Conservation (phyloP, 1,140 invertebrate species). For the Drosophila erecta region DNA sequence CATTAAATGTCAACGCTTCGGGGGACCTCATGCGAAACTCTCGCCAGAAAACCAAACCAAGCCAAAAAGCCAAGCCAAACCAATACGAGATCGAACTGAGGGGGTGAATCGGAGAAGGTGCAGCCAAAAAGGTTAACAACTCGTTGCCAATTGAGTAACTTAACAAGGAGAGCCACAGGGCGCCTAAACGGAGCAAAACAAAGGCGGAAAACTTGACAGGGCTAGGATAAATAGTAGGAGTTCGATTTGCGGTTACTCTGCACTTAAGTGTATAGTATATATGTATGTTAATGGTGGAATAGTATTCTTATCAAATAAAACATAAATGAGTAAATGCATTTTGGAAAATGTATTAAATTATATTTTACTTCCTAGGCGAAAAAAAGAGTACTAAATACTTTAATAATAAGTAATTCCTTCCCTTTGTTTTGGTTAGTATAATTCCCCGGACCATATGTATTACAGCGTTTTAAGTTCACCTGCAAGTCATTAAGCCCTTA, state of each 20-base stretch:
- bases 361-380: no score
- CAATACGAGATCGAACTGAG: conserved; percentile 21
- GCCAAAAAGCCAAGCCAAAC: conserved; percentile 17
- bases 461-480: neutral
- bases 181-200: conserved; percentile 31
- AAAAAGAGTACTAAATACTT: no score
- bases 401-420: no score
- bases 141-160: conserved; percentile 74
- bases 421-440: no score
- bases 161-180: conserved; percentile 60
- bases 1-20: conserved; percentile 83
- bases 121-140: conserved; percentile 76
- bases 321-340: no score
- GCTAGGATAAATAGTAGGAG: neutral
- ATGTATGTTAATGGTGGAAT: no score
- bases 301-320: neutral
- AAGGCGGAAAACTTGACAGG: conserved; percentile 32
- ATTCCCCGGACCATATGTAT: neutral
- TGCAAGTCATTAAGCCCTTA: neutral
- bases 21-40: conserved; percentile 69
- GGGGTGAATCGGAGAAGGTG: conserved; percentile 47
- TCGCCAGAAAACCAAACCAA: conserved; percentile 18
- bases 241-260: conserved; percentile 6
- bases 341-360: no score
- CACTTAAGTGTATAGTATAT: no score